Evolutionary conservation across 2,797 vertebrate species (phyloP), one percentile per base, ranked within the genome.

Genomic region (Ctenopoma multispine): DNA sequence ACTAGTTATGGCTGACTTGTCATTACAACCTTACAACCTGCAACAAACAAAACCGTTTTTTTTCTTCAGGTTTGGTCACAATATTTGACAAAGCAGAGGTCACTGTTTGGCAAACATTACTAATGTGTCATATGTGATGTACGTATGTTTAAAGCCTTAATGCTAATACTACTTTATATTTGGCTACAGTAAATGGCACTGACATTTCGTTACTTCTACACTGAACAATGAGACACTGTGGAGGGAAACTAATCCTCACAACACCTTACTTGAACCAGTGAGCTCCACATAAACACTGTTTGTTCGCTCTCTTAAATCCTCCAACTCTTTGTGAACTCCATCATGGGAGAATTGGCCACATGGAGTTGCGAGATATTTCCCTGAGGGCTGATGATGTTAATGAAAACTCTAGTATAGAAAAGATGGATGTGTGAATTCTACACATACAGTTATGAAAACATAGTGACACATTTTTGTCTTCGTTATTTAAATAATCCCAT

Each of bases 251-350:
- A 51, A 63, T 63, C 20, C 24, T 49, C 11, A 36, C 43, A 47
- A 46, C 10, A 21, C 9, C 20, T 24, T 58, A 15, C 27, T 48
- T 59, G 9, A 64, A 53, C 8, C 14, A 58, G 11, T 24, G 41
- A 74, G 12, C 7, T 21, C 27, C 29, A 46, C 13, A 61, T 7
- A 59, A 54, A 55, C 31, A 50, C 40, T 41, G 63, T 27, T 31
- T 64, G 72, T 55, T 62, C 29, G 12, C 23, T 72, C 12, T 56
- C 23, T 46, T 21, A 63, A 62, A 70, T 71, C 60, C 62, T 69
- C 18, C 7, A 69, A 29, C 63, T 11, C 43, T 63, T 57, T 18
- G 48, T 77, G 66, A 63, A 21, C 24, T 64, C 29, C 31, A 64
- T 63, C 23, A 53, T 43, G 31, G 8, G 13, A 63, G 10, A 20